A percentile compares a stretch with the other conserved stretches of the same genome.
These are phyloP conservation scores for Acanthornis magna DNA, from an alignment of 2,797 vertebrate genomes.

Conservation along the genomic window DNA sequence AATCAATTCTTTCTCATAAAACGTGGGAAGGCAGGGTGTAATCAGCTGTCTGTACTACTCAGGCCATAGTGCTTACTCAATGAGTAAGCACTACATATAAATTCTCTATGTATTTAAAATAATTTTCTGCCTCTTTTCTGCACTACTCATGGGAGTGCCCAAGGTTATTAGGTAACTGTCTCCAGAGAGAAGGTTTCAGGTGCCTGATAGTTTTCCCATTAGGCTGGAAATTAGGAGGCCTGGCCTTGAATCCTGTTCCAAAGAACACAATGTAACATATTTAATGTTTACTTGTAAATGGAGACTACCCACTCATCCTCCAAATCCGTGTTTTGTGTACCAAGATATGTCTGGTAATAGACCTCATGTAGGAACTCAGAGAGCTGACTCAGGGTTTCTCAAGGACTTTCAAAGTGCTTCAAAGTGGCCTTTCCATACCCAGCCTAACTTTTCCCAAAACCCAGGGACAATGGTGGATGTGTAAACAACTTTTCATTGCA, in stretches of 20 bases:
- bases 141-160: neutral
- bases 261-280: neutral
- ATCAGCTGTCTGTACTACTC: neutral
- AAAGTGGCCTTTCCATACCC: neutral
- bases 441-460: neutral
- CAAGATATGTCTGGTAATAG: neutral
- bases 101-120: neutral
- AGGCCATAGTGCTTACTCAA: neutral
- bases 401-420: neutral
- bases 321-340: neutral
- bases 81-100: too few species aligned
- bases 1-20: neutral
- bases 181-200: neutral
- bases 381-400: neutral
- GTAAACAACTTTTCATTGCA: neutral
- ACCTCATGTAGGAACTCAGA: neutral
- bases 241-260: neutral
- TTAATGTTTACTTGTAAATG: neutral
- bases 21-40: neutral
- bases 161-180: neutral
- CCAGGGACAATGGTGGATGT: neutral
- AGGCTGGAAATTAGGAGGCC: neutral
- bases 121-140: neutral
- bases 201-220: neutral
- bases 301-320: neutral